Percentiles rank a stretch among this genome's conserved stretches.
Evolutionary conservation across 2,113 vertebrate genomes (phyloP).

Genomic region (Cottus gobio): DNA sequence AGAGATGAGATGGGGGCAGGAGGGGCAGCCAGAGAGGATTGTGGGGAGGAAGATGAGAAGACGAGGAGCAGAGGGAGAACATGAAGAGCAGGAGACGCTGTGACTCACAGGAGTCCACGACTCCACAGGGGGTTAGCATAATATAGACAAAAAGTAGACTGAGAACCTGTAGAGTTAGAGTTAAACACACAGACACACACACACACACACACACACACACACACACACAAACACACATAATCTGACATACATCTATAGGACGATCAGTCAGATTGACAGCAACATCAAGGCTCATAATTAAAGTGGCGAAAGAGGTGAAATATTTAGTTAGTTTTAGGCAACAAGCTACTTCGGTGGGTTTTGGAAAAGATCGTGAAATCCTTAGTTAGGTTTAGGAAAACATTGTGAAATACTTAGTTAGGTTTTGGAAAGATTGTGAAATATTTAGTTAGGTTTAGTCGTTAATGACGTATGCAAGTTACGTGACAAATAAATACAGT

Average conservation of each 20-base stretch:
- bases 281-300: no score
- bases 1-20: constrained; percentile 15
- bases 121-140: not conserved
- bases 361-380: no score
- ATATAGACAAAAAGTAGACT: not conserved
- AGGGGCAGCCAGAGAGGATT: constrained; percentile 24
- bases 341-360: no score
- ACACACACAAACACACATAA: not conserved
- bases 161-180: constrained; percentile 2
- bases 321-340: no score
- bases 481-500: no score
- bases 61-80: constrained; percentile 2
- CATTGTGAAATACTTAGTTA: no score
- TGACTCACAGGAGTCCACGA: not conserved
- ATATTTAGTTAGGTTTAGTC: no score
- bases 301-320: no score
- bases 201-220: constrained; percentile 6
- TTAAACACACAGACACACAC: not conserved
- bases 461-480: no score
- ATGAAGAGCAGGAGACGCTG: constrained; percentile 13
- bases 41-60: constrained; percentile 27
- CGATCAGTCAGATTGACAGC: no score
- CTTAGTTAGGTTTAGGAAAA: no score
- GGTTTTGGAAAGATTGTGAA: no score
- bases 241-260: not conserved